These are phyloP conservation scores for Lymantria monacha DNA, from an alignment of 2,888 invertebrate species.

Conservation along the genomic window DNA sequence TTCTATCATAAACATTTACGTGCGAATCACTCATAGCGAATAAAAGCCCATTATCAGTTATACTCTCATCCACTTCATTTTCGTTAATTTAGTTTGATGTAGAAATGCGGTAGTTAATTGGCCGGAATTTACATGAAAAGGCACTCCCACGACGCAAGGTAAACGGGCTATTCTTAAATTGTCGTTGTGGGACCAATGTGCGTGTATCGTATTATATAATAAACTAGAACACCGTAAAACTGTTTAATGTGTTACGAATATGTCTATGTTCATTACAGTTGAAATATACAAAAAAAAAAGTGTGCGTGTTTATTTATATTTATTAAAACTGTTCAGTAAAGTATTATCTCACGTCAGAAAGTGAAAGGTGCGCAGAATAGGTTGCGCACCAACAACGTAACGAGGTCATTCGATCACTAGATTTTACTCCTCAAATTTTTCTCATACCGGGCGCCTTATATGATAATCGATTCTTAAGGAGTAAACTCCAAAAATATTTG, in stretches of 20 bases:
- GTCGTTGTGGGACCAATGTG: slow-evolving; percentile 43
- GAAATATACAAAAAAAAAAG: too few relatives aligned
- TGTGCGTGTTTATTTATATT: too few relatives aligned
- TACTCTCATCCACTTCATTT: slow-evolving; percentile 33
- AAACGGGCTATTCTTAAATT: slow-evolving; percentile 70
- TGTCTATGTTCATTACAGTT: background rate
- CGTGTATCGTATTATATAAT: slow-evolving; percentile 52
- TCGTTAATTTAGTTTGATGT: slow-evolving; percentile 37
- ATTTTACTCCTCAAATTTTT: too few relatives aligned
- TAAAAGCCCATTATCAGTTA: slow-evolving; percentile 16
- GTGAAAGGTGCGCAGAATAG: too few relatives aligned
- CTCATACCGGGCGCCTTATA: too few relatives aligned
- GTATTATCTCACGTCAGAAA: too few relatives aligned
- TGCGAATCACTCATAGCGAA: slow-evolving; percentile 14
- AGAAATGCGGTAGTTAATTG: slow-evolving; percentile 66
- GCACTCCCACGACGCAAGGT: slow-evolving; percentile 75
- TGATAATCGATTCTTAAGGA: too few relatives aligned
- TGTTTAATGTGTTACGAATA: slow-evolving; percentile 1
- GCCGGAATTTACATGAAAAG: slow-evolving; percentile 62
- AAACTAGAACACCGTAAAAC: slow-evolving; percentile 23
- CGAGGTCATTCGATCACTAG: too few relatives aligned
- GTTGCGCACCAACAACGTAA: too few relatives aligned
- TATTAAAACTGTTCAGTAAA: too few relatives aligned
- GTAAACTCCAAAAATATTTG: too few relatives aligned
- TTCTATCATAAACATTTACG: slow-evolving; percentile 1